A percentile compares a stretch with the other conserved stretches of the same genome.
Conservation (phyloP, 1,140 invertebrate genomes). For the Acarapis woodi region DNA sequence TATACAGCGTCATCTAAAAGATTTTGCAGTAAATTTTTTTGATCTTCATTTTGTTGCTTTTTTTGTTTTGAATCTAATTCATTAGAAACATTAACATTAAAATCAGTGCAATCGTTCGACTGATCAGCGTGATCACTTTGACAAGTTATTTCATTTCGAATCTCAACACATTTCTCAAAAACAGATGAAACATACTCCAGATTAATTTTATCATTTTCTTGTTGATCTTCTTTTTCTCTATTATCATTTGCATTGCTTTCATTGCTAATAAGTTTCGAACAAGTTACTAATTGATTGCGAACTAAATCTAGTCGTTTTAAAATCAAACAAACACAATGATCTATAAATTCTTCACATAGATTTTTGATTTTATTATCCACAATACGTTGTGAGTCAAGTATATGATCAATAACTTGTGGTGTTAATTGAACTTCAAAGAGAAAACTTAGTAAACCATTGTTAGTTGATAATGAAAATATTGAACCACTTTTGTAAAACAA, state of each 20-base stretch:
- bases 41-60: too few species aligned
- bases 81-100: too few species aligned
- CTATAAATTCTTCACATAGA: conserved; percentile 76
- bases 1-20: too few species aligned
- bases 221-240: too few species aligned
- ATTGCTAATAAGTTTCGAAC: conserved; percentile 19
- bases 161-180: too few species aligned
- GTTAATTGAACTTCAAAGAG: conserved; percentile 28
- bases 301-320: conserved; percentile 42
- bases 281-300: conserved; percentile 37
- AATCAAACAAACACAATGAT: conserved; percentile 34
- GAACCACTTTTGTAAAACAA: conserved; percentile 53
- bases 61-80: too few species aligned
- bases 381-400: conserved; percentile 73
- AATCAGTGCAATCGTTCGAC: too few species aligned
- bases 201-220: too few species aligned
- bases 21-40: too few species aligned
- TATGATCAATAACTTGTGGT: conserved; percentile 62
- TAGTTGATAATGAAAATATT: conserved; percentile 56
- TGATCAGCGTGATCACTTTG: too few species aligned
- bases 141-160: too few species aligned
- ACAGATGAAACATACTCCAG: too few species aligned
- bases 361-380: conserved; percentile 68
- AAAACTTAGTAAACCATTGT: conserved; percentile 73
- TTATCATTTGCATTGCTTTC: conserved; percentile 4